phyloP scores from a whole-genome alignment of 2,113 vertebrate genomes.

The Cichladusa arquata region DNA sequence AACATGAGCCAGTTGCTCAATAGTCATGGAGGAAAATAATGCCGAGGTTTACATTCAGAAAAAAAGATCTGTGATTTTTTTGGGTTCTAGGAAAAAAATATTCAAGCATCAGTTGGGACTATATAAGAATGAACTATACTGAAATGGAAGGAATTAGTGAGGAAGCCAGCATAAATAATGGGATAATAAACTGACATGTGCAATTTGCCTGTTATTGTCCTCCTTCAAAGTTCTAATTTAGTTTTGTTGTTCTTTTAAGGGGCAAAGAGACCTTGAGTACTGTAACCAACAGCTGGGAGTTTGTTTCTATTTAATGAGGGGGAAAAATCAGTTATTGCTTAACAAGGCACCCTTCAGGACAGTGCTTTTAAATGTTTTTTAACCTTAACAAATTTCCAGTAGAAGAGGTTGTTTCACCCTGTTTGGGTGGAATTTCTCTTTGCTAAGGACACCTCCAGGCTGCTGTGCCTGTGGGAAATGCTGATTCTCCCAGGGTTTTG shows the following conservation, averaged over 20 bases:
- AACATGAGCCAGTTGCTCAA: neutral
- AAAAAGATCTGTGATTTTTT: neutral
- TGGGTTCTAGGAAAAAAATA: neutral
- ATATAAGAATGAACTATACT: neutral
- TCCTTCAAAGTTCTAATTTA: neutral
- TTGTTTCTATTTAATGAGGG: neutral
- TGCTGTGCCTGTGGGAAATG: neutral
- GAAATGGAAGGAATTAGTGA: neutral
- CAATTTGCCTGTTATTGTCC: neutral
- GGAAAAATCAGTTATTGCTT: neutral
- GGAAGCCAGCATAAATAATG: neutral
- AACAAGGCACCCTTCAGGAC: neutral
- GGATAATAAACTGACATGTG: neutral
- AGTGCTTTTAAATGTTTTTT: neutral
- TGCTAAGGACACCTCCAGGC: rapidly evolving
- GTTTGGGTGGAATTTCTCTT: neutral
- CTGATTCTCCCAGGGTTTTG: neutral
- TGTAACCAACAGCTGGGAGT: rapidly evolving
- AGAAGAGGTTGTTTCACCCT: neutral
- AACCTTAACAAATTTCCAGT: neutral
- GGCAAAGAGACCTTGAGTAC: neutral
- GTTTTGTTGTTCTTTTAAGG: neutral
- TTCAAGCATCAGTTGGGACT: neutral
- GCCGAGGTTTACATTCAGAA: neutral
- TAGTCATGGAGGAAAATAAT: neutral